phyloP scores from a whole-genome alignment of 2,113 vertebrate species.

The Ibidorhyncha struthersii region DNA sequence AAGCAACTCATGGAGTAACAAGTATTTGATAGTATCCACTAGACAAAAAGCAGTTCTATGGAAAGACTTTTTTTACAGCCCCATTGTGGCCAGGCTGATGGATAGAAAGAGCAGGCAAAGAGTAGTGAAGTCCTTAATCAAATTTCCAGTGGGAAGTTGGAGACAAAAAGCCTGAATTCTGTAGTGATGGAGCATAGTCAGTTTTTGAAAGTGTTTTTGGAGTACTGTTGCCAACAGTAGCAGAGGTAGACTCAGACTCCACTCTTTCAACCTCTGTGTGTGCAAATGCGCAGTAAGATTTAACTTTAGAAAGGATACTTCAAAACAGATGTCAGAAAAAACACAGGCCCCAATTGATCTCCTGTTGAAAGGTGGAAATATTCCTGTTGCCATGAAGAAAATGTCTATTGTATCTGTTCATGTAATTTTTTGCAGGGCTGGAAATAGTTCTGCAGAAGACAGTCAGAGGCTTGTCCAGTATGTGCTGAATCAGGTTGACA shows the following conservation, averaged over 20 bases:
- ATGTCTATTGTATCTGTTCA: background rate
- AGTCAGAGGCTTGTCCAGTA: background rate
- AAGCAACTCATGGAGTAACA: background rate
- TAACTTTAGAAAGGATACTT: background rate
- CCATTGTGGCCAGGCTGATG: background rate
- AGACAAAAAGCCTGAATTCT: background rate
- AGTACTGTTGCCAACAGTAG: background rate
- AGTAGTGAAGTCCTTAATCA: background rate
- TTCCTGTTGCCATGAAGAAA: background rate
- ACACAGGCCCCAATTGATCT: background rate
- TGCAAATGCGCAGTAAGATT: background rate
- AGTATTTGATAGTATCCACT: background rate
- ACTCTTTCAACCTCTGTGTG: background rate
- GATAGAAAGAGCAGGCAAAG: background rate
- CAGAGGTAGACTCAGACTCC: background rate
- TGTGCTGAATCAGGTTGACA: background rate
- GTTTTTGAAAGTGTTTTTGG: background rate
- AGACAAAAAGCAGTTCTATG: background rate
- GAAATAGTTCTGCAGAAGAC: background rate
- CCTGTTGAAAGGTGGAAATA: background rate
- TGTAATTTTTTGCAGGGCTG: background rate
- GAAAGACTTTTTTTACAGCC: background rate
- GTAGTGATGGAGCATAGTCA: background rate
- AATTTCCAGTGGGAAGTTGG: background rate
- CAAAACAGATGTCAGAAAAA: background rate